phyloP scores from a whole-genome alignment of 2,888 invertebrate species.

The Leptinotarsa juncta region DNA sequence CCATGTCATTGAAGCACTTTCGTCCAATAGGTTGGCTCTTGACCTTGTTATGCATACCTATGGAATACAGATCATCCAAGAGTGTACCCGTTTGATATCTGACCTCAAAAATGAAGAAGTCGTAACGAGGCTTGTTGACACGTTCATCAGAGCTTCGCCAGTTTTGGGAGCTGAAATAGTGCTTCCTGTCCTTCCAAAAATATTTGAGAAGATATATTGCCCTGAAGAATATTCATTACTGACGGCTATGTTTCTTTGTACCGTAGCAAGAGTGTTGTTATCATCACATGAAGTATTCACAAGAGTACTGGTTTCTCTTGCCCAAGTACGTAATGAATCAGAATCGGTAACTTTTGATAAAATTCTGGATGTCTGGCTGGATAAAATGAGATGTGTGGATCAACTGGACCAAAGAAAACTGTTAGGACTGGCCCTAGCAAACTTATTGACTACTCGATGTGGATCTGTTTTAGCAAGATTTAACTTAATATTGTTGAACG shows the following conservation, averaged over 20 bases:
- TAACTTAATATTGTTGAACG: too few species aligned
- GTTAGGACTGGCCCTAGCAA: conserved; percentile 75
- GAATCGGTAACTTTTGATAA: conserved; percentile 77
- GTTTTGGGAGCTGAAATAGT: conserved; percentile 79
- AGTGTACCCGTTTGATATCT: conserved; percentile 78
- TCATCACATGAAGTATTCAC: conserved; percentile 67
- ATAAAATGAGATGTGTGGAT: conserved; percentile 81
- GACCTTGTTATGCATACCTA: conserved; percentile 80
- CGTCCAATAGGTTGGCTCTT: conserved; percentile 70
- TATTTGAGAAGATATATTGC: conserved; percentile 75
- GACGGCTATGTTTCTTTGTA: conserved; percentile 81
- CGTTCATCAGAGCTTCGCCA: conserved; percentile 80
- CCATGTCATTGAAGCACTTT: conserved; percentile 74
- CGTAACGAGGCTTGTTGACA: conserved; percentile 79
- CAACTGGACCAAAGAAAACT: conserved; percentile 87
- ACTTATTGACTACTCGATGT: conserved; percentile 77
- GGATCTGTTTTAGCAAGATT: conserved; percentile 72
- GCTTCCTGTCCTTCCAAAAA: conserved; percentile 72
- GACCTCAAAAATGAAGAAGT: conserved; percentile 83
- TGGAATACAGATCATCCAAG: conserved; percentile 77
- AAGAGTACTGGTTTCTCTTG: conserved; percentile 65
- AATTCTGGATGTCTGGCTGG: conserved; percentile 82
- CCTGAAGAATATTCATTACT: conserved; percentile 80
- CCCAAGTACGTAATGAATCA: conserved; percentile 65
- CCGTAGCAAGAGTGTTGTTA: conserved; percentile 82